Evolutionary conservation across 2,888 invertebrate genomes (phyloP).

Genomic region (Chouioia cunea): DNA sequence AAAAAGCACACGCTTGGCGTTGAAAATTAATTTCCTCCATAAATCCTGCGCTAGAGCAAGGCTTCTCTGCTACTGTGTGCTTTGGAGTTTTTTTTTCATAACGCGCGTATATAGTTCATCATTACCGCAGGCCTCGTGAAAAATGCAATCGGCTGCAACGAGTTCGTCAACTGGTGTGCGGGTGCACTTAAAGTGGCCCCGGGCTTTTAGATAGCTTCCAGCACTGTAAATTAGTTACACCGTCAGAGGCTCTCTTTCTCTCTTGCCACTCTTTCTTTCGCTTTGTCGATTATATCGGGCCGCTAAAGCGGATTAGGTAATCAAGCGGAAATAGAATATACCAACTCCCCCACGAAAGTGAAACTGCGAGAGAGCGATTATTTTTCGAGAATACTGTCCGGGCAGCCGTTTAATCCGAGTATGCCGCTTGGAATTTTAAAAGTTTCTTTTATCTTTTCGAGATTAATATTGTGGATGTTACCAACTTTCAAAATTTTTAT

Average conservation of each 20-base stretch:
- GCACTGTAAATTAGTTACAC: conserved; percentile 38
- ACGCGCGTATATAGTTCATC: neutral
- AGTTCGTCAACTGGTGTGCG: neutral
- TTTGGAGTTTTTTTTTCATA: neutral
- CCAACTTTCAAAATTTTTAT: too few species aligned
- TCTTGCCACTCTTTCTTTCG: conserved; percentile 1
- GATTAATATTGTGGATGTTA: too few species aligned
- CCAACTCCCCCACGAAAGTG: neutral
- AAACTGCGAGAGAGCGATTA: too few species aligned
- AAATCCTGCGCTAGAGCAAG: neutral
- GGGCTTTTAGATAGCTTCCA: conserved; percentile 35
- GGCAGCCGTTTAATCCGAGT: too few species aligned
- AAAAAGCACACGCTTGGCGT: neutral
- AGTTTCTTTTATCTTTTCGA: too few species aligned
- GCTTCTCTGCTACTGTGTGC: neutral
- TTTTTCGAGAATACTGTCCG: too few species aligned
- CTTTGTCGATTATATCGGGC: conserved; percentile 26
- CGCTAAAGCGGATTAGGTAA: conserved; percentile 20
- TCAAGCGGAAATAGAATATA: conserved; percentile 32
- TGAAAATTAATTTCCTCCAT: conserved; percentile 22
- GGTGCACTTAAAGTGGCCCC: conserved; percentile 21
- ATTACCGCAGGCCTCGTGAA: conserved; percentile 12
- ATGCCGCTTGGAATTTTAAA: too few species aligned
- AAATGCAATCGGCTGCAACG: conserved; percentile 9
- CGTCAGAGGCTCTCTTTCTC: neutral